A percentile compares a stretch with the other conserved stretches of the same genome.
Evolutionary conservation across 2,888 invertebrate genomes (phyloP).

Genomic region (Blera fallax): DNA sequence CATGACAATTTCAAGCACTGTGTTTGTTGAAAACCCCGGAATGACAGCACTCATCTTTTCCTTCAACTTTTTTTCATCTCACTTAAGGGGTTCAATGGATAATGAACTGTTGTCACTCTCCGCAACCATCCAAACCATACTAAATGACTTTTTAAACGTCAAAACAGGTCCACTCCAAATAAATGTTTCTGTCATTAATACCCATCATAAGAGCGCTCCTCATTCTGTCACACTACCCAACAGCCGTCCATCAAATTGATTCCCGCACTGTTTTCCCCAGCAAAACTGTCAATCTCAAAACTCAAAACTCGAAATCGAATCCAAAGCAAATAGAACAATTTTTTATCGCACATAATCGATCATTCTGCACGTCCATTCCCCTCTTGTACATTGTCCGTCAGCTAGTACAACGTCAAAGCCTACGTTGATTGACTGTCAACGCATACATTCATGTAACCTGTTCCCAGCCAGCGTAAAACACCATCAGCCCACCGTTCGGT

Average conservation of each 20-base stretch:
- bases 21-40: too few species aligned
- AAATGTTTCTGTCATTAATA: not conserved
- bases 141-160: not conserved
- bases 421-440: slow-evolving; percentile 65
- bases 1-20: too few species aligned
- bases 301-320: slow-evolving; percentile 47
- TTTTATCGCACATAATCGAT: slow-evolving; percentile 70
- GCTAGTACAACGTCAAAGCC: slow-evolving; percentile 33
- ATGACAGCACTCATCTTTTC: too few species aligned
- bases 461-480: slow-evolving; percentile 12
- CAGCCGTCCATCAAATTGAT: slow-evolving; percentile 38
- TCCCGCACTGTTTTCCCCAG: slow-evolving; percentile 11
- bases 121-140: not conserved
- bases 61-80: too few species aligned
- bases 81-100: too few species aligned
- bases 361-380: slow-evolving; percentile 49
- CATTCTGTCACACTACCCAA: not conserved
- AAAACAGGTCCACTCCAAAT: not conserved
- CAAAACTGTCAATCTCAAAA: slow-evolving; percentile 47
- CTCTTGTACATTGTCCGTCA: slow-evolving; percentile 14
- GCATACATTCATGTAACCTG: slow-evolving; percentile 40
- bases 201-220: not conserved
- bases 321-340: slow-evolving; percentile 46
- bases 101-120: not conserved
- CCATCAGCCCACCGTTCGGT: slow-evolving; percentile 41